These are phyloP conservation scores for Aurelia aurita complex sp. Pacific DNA, from an alignment of 30 jellyfish, hydroid and myxozoan species.

Conservation along the genomic window DNA sequence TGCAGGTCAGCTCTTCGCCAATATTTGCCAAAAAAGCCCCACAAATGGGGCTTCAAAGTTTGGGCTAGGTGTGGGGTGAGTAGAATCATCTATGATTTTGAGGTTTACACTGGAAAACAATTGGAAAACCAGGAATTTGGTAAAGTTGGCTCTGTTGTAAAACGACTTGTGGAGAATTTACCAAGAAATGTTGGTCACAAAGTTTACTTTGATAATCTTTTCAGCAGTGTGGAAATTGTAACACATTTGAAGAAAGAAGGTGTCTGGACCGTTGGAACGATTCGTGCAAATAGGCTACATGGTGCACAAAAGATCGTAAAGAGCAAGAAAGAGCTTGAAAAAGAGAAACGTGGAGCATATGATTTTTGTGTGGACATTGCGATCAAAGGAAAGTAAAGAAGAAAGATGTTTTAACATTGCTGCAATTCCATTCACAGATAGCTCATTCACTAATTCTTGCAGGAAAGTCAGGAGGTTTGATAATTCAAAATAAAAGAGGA, in stretches of 20 bases:
- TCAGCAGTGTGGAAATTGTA: conserved; percentile 37
- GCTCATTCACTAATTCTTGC: too few relatives aligned
- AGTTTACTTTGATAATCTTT: conserved; percentile 28
- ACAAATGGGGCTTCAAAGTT: conserved; percentile 60
- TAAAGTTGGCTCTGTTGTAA: conserved; percentile 51
- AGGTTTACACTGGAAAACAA: conserved; percentile 28
- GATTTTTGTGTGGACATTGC: not conserved
- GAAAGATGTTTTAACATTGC: too few relatives aligned
- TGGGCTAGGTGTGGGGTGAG: conserved; percentile 57
- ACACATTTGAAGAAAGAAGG: conserved; percentile 4
- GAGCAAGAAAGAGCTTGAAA: conserved; percentile 17
- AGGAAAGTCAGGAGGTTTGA: too few relatives aligned
- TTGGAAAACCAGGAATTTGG: conserved; percentile 12
- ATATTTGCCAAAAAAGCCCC: conserved; percentile 60
- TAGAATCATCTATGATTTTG: conserved; percentile 40
- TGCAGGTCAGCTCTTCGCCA: conserved; percentile 36
- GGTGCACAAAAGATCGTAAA: not conserved
- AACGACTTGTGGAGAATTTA: conserved; percentile 7
- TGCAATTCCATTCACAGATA: too few relatives aligned
- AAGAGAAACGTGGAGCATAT: conserved; percentile 5
- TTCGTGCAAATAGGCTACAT: conserved; percentile 14
- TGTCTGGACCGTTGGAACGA: conserved; percentile 38
- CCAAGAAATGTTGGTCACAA: conserved; percentile 45
- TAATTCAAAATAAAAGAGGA: too few relatives aligned
- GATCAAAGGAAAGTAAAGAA: too few relatives aligned